These are phyloP conservation scores for Caranx melampygus DNA, from an alignment of 2,113 vertebrate species.

Conservation along the genomic window DNA sequence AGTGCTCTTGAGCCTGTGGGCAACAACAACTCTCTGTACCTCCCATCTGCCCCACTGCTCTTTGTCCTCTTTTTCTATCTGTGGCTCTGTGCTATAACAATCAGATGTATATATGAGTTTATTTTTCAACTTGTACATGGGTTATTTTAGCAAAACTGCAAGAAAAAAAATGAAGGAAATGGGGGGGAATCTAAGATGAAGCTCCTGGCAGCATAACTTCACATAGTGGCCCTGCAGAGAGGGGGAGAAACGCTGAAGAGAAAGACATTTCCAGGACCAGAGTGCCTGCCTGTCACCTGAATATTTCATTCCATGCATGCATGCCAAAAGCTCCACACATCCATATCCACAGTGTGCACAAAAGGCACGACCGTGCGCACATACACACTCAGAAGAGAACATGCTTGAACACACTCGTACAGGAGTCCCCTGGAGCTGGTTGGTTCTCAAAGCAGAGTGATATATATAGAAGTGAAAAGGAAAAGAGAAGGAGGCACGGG, in stretches of 20 bases:
- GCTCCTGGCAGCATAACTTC: constrained; percentile 10
- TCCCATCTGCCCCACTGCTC: constrained; percentile 35
- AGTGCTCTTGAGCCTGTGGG: constrained; percentile 69
- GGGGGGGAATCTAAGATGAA: neutral
- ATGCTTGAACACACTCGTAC: constrained; percentile 54
- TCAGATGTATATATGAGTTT: constrained; percentile 1
- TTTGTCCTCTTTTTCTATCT: constrained; percentile 32
- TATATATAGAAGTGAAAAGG: constrained; percentile 67
- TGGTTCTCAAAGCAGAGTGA: constrained; percentile 41
- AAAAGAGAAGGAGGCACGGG: constrained; percentile 18
- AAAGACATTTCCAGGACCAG: constrained; percentile 36
- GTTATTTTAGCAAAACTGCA: constrained; percentile 28
- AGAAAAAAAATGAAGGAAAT: neutral
- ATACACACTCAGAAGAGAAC: constrained; percentile 11
- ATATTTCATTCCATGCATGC: constrained; percentile 76
- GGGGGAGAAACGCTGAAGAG: constrained; percentile 1
- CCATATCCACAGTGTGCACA: constrained; percentile 31
- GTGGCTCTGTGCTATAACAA: constrained; percentile 12
- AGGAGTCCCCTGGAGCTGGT: constrained; percentile 65
- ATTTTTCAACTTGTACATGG: constrained; percentile 1
- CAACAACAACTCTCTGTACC: constrained; percentile 54
- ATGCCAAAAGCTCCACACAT: constrained; percentile 44
- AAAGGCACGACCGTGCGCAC: constrained; percentile 11
- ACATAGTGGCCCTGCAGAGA: constrained; percentile 12
- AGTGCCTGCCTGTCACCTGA: constrained; percentile 70